Evolutionary conservation across 2,888 invertebrate species (phyloP), one percentile per base, ranked within the genome.

Genomic region (Andrena praecox): DNA sequence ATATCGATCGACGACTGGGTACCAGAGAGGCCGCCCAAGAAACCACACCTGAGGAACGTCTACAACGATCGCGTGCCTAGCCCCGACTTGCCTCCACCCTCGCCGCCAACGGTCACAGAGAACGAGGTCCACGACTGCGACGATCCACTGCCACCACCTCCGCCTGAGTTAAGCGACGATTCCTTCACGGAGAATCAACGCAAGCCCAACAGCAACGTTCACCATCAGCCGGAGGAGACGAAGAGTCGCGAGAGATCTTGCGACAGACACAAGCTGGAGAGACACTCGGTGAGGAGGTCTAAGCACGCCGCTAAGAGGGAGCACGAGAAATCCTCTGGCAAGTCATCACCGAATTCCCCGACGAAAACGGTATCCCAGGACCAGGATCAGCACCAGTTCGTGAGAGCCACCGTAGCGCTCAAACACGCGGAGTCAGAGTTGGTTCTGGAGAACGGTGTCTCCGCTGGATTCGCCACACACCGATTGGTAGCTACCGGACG

Each of bases 1-100:
- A 96, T 96, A 90, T 95, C 95, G 0, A 94, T 96, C 16, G 96
- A 96, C 86, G 96, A 96, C 87, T 96, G 96, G 95, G 96, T 96
- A 0, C 96, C 97, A 0, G 97, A 97, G 87, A 94, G 97, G 85
- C 97, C 97, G 12, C 97, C 97, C 3, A 97, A 97, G 93, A 97
- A 97, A 93, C 96, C 97, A 2, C 95, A 96, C 90, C 94, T 96
- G 79, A 92, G 96, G 87, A 94, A 95, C 71, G 94, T 94, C 4
- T 94, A 94, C 87, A 94, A 94, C 80, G 95, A 95, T 80, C 93
- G 95, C 59, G 93, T 95, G 50, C 95, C 95, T 16, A 95, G 96
- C 89, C 96, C 96, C 0, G 96, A 96, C 90, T 92, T 95, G 80
- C 96, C 96, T 16, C 96, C 96, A 1, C 96, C 96, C 0, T 96